Conservation (phyloP, 2,888 invertebrate species). For the Achlya flavicornis region DNA sequence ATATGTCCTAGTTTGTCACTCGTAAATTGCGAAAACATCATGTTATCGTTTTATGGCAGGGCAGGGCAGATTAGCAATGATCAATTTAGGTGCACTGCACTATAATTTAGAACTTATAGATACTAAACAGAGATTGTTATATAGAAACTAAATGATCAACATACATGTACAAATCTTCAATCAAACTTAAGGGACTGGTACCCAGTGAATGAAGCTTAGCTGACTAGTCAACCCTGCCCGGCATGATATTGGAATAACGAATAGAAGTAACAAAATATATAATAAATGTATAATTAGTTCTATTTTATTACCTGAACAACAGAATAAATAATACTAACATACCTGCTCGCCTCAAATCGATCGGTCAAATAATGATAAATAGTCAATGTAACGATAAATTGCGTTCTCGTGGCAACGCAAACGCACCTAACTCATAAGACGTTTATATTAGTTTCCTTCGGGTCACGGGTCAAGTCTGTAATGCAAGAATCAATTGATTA, state of each 20-base stretch:
- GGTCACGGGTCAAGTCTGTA: constrained; percentile 60
- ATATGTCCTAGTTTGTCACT: constrained; percentile 26
- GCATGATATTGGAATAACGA: too few relatives aligned
- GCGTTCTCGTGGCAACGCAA: constrained; percentile 13
- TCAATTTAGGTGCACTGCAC: constrained; percentile 12
- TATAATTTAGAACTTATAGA: constrained; percentile 15
- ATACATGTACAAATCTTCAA: too few relatives aligned
- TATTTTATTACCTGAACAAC: constrained; percentile 1
- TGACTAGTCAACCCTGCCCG: too few relatives aligned
- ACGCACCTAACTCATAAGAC: constrained; percentile 14
- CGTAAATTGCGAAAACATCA: constrained; percentile 28
- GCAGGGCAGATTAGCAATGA: constrained; percentile 22
- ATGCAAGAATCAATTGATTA: constrained; percentile 68
- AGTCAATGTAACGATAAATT: constrained; percentile 18
- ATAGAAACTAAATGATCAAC: too few relatives aligned
- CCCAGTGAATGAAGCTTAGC: too few relatives aligned
- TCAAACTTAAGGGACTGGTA: too few relatives aligned
- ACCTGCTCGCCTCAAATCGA: neutral
- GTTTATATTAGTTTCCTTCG: constrained; percentile 33
- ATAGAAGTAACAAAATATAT: too few relatives aligned
- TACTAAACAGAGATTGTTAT: too few relatives aligned
- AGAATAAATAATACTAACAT: too few relatives aligned
- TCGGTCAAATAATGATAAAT: constrained; percentile 15
- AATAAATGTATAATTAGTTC: neutral
- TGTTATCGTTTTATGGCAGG: constrained; percentile 25